A percentile compares a stretch with the other conserved stretches of the same genome.
phyloP scores from a whole-genome alignment of 2,113 vertebrate species.

The Oncorhynchus tshawytscha region DNA sequence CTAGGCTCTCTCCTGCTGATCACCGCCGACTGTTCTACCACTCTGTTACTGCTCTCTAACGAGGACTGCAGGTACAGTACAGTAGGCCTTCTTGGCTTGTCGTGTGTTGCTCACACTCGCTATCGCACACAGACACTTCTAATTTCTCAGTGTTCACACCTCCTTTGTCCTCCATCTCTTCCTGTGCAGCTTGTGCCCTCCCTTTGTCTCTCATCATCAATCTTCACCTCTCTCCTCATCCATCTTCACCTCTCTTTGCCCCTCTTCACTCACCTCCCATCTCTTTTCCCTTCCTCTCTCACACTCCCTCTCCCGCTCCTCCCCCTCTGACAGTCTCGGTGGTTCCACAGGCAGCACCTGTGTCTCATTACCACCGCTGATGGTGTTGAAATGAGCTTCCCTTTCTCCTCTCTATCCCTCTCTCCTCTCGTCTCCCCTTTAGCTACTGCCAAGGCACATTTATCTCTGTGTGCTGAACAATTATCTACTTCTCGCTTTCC shows the following conservation, averaged over 20 bases:
- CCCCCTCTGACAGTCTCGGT: conserved; percentile 23
- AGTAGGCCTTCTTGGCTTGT: conserved; percentile 11
- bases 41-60: conserved; percentile 16
- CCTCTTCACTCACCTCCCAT: not conserved
- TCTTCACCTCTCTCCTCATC: conserved; percentile 16
- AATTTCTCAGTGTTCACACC: conserved; percentile 30
- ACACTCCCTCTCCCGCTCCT: conserved; percentile 4
- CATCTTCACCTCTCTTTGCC: not conserved
- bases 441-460: conserved; percentile 65
- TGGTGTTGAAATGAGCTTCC: conserved; percentile 45
- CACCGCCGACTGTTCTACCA: conserved; percentile 31
- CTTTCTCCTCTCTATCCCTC: conserved; percentile 31
- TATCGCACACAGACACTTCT: not conserved
- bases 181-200: conserved; percentile 38
- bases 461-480: conserved; percentile 10
- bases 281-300: not conserved
- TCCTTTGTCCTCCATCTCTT: conserved; percentile 41
- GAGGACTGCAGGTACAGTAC: conserved; percentile 22
- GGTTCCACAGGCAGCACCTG: conserved; percentile 57
- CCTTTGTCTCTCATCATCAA: conserved; percentile 15
- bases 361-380: conserved; percentile 63
- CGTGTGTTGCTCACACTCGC: conserved; percentile 28
- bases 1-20: conserved; percentile 27
- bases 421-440: conserved; percentile 41
- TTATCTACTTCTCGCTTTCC: too few relatives aligned